Evolutionary conservation across 2,113 vertebrate genomes (phyloP).

Genomic region (Choloepus hoffmanni): DNA sequence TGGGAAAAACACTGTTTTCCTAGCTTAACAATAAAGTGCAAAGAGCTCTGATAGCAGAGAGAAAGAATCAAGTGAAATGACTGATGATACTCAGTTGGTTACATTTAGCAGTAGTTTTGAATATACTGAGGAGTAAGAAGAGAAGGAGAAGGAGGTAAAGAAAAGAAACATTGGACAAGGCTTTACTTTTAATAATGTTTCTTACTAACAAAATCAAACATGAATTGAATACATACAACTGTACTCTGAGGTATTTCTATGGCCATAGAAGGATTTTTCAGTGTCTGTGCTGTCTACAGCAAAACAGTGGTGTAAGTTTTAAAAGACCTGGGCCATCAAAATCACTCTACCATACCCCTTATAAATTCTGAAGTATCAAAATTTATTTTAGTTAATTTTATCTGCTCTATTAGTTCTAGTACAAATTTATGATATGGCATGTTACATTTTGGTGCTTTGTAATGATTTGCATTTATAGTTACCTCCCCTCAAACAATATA

Average conservation of each 20-base stretch:
- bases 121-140: background rate
- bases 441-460: constrained; percentile 15
- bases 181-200: constrained; percentile 39
- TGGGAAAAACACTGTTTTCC: background rate
- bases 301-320: constrained; percentile 30
- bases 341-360: background rate
- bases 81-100: constrained; percentile 1
- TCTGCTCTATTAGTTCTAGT: constrained; percentile 34
- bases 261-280: background rate
- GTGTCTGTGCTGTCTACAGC: background rate
- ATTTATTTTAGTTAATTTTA: constrained; percentile 42
- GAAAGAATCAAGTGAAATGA: background rate
- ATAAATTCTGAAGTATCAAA: constrained; percentile 3
- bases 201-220: constrained; percentile 19
- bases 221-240: background rate
- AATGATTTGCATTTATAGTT: constrained; percentile 41
- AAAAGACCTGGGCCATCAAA: background rate
- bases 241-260: background rate
- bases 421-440: constrained; percentile 18
- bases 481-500: background rate
- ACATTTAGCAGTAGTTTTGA: constrained; percentile 5
- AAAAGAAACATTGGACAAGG: background rate
- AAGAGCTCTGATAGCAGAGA: background rate
- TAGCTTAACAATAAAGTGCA: constrained; percentile 1
- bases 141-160: constrained; percentile 3